phyloP scores from a whole-genome alignment of 2,888 invertebrate genomes.

The Troilus luridus region DNA sequence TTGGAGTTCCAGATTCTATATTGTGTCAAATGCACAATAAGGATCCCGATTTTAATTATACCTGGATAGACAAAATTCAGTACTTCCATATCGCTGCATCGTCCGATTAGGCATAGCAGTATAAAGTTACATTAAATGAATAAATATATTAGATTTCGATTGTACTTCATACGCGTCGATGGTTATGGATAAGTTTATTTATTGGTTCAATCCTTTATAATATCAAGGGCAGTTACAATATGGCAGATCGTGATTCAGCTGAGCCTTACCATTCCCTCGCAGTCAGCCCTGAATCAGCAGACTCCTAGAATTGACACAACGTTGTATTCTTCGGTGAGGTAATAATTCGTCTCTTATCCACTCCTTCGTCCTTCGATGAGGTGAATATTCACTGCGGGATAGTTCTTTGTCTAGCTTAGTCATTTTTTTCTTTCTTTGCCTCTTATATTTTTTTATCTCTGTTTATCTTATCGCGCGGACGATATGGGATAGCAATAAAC shows the following conservation, averaged over 20 bases:
- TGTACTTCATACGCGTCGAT: too few relatives aligned
- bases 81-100: too few relatives aligned
- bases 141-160: too few relatives aligned
- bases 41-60: too few relatives aligned
- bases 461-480: not conserved
- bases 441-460: not conserved
- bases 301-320: not conserved
- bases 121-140: too few relatives aligned
- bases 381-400: not conserved
- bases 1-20: too few relatives aligned
- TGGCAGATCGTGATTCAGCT: not conserved
- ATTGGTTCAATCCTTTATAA: not conserved
- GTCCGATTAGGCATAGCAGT: too few relatives aligned
- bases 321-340: not conserved
- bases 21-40: too few relatives aligned
- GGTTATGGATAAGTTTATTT: not conserved
- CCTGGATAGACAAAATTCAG: too few relatives aligned
- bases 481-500: not conserved
- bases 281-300: slow-evolving; percentile 20
- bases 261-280: not conserved
- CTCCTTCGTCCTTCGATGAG: not conserved
- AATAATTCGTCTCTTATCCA: slow-evolving; percentile 3
- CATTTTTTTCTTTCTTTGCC: not conserved
- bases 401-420: not conserved
- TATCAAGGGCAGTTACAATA: slow-evolving; percentile 2